Evolutionary conservation across 2,797 vertebrate genomes (phyloP).

Genomic region (Sylvia borin): DNA sequence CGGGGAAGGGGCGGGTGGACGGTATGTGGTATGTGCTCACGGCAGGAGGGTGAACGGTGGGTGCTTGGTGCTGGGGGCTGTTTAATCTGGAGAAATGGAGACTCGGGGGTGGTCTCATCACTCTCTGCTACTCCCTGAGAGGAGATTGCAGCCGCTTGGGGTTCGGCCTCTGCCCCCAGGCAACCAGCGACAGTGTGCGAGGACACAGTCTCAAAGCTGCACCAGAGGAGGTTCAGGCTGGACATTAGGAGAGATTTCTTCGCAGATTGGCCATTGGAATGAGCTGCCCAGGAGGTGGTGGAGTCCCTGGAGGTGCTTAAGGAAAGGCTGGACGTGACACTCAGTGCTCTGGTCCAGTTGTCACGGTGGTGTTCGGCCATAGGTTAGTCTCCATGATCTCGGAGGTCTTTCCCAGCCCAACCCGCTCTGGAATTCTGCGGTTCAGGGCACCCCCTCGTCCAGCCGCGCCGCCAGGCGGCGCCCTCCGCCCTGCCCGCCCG

Average conservation of each 20-base stretch:
- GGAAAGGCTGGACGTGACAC: background rate
- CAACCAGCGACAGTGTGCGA: too few species aligned
- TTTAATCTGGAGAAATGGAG: background rate
- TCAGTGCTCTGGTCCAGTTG: background rate
- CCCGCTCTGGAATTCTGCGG: background rate
- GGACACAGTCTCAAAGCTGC: background rate
- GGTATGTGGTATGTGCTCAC: fast-evolving
- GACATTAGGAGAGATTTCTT: background rate
- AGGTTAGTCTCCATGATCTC: fast-evolving
- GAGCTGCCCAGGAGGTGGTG: too few species aligned
- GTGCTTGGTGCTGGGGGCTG: background rate
- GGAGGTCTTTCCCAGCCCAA: background rate
- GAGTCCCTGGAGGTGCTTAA: too few species aligned
- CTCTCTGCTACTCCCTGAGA: too few species aligned
- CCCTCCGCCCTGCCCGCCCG: background rate
- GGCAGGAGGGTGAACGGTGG: background rate
- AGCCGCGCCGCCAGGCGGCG: background rate
- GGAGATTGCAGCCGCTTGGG: fast-evolving
- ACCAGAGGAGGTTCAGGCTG: background rate
- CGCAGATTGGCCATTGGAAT: background rate
- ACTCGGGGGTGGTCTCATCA: fast-evolving
- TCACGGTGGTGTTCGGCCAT: fast-evolving
- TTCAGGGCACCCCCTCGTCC: background rate
- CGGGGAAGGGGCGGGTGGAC: fast-evolving
- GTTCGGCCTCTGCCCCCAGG: too few species aligned